Conservation (phyloP, 2,113 vertebrate genomes). For the Rhizomys pruinosus region DNA sequence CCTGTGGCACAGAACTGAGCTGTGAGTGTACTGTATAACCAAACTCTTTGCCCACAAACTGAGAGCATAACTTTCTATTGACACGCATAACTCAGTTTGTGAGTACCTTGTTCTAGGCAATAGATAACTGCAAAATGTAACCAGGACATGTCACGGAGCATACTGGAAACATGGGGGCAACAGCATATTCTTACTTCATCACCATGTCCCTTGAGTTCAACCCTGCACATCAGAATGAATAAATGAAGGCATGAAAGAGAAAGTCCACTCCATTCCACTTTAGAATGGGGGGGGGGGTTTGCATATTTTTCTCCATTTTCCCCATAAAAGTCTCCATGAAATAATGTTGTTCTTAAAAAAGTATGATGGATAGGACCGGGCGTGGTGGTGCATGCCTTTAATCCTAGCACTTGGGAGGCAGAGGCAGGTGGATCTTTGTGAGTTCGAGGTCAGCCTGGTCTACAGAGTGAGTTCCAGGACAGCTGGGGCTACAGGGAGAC, state of each 20-base stretch:
- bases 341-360: neutral
- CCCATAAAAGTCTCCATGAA: neutral
- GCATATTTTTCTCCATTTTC: neutral
- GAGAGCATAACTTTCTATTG: neutral
- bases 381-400: no score
- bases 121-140: neutral
- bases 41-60: neutral
- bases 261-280: rapidly evolving
- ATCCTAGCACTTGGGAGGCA: no score
- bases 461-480: no score
- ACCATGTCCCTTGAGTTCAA: no score
- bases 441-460: no score
- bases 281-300: no score
- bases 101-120: neutral
- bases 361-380: neutral
- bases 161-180: rapidly evolving
- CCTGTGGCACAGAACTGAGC: neutral
- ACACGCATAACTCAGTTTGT: neutral
- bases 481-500: no score
- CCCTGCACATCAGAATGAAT: neutral
- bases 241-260: neutral
- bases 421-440: no score
- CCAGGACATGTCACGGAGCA: neutral
- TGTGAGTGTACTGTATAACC: neutral
- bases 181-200: neutral